Percentiles rank a stretch among this genome's conserved stretches.
Conservation (phyloP, 2,113 vertebrate species). For the Rhinoderma darwinii region DNA sequence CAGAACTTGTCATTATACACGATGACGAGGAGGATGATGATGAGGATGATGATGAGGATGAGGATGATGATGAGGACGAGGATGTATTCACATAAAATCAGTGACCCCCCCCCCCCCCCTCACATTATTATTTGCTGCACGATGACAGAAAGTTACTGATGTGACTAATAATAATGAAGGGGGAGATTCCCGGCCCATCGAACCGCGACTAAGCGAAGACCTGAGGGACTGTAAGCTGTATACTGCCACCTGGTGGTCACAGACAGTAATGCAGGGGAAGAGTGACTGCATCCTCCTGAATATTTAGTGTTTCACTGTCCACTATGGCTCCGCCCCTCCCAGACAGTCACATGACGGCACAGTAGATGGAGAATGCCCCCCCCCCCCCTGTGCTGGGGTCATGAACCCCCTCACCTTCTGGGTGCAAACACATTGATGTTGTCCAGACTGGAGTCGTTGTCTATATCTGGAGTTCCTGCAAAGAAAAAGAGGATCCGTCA, state of each 20-base stretch:
- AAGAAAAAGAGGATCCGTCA: slow-evolving; percentile 43
- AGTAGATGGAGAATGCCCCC: neutral
- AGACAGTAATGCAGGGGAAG: neutral
- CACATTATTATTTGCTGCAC: neutral
- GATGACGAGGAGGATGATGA: too few relatives aligned
- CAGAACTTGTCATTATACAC: too few relatives aligned
- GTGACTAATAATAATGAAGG: neutral
- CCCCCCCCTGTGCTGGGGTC: neutral
- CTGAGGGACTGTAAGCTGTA: neutral
- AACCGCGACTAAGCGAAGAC: neutral
- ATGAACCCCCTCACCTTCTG: slow-evolving; percentile 68
- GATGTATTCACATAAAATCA: too few relatives aligned
- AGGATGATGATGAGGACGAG: too few relatives aligned
- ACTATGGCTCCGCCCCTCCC: neutral
- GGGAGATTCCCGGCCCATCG: neutral
- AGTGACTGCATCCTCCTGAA: too few relatives aligned
- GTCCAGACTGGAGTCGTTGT: slow-evolving; percentile 81
- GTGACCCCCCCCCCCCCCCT: too few relatives aligned
- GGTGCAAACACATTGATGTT: slow-evolving; percentile 80
- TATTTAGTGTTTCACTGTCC: too few relatives aligned
- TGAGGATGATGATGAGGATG: too few relatives aligned
- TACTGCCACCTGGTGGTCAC: slow-evolving; percentile 7
- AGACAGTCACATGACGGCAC: too few relatives aligned
- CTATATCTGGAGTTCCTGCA: slow-evolving; percentile 76
- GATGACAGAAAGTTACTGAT: neutral